Percentiles rank a stretch among this genome's conserved stretches.
phyloP scores from a whole-genome alignment of 2,797 vertebrate genomes.

The Geotrypetes seraphini region DNA sequence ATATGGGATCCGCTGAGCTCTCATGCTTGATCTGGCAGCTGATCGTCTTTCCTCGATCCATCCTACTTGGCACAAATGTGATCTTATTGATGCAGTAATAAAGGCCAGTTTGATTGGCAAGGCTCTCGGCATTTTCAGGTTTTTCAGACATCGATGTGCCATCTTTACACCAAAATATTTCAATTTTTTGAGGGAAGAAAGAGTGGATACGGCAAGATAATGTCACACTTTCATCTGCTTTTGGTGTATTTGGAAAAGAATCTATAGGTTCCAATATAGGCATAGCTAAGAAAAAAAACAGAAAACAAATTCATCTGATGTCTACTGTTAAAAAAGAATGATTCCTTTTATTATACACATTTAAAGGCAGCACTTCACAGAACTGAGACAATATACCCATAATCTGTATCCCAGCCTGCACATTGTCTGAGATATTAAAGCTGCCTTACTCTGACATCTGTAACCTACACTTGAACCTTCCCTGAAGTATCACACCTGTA shows the following conservation, averaged over 20 bases:
- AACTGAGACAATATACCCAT: too few relatives aligned
- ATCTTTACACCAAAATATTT: neutral
- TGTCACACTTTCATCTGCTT: neutral
- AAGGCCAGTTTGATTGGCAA: neutral
- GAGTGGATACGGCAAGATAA: neutral
- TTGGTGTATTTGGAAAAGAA: neutral
- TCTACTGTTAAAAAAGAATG: too few relatives aligned
- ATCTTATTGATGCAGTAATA: neutral
- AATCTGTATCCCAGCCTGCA: too few relatives aligned
- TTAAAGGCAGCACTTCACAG: too few relatives aligned
- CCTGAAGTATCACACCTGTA: too few relatives aligned
- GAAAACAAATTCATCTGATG: too few relatives aligned
- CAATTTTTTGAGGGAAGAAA: neutral
- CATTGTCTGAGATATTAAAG: too few relatives aligned
- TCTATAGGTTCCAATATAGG: neutral
- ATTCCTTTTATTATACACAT: too few relatives aligned
- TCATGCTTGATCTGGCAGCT: conserved; percentile 1
- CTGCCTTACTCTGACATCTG: too few relatives aligned
- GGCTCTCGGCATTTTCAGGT: neutral
- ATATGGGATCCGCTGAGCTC: neutral
- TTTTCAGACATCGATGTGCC: neutral
- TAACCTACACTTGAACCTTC: too few relatives aligned
- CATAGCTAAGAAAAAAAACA: neutral
- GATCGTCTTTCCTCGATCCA: neutral
- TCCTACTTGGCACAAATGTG: neutral